phyloP scores from a whole-genome alignment of 2,797 vertebrate species.

The Aerospiza tachiro region DNA sequence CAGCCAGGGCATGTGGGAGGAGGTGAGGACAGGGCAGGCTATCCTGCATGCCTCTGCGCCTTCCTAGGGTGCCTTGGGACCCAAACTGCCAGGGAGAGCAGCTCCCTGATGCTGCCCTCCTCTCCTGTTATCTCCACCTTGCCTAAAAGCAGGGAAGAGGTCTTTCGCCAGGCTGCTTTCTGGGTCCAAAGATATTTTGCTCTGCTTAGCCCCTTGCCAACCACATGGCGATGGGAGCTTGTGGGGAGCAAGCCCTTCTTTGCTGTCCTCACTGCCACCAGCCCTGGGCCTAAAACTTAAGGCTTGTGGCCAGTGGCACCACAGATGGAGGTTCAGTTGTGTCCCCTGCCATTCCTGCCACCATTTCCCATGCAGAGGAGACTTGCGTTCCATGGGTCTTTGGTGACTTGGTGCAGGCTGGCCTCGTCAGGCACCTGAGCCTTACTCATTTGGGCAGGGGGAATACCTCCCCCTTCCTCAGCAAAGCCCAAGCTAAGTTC shows the following conservation, averaged over 20 bases:
- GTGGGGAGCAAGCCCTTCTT: neutral
- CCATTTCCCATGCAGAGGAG: fast-evolving
- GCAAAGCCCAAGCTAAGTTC: neutral
- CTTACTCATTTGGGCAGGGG: fast-evolving
- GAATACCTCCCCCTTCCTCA: neutral
- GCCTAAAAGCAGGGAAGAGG: neutral
- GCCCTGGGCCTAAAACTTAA: neutral
- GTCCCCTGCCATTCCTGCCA: neutral
- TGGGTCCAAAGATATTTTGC: neutral
- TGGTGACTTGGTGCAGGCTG: neutral
- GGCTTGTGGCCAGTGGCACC: neutral
- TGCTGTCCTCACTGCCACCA: neutral
- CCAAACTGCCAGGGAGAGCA: neutral
- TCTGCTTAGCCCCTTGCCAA: neutral
- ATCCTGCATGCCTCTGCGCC: neutral
- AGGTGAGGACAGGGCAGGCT: neutral
- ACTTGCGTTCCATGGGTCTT: neutral
- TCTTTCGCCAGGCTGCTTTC: neutral
- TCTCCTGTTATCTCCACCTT: neutral
- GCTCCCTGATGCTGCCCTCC: neutral
- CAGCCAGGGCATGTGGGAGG: neutral
- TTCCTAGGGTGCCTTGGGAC: neutral
- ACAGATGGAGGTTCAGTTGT: neutral
- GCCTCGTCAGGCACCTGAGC: fast-evolving
- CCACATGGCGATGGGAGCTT: fast-evolving